phyloP scores from a whole-genome alignment of 1,140 invertebrate genomes.

The Apocrypta bakeri region DNA sequence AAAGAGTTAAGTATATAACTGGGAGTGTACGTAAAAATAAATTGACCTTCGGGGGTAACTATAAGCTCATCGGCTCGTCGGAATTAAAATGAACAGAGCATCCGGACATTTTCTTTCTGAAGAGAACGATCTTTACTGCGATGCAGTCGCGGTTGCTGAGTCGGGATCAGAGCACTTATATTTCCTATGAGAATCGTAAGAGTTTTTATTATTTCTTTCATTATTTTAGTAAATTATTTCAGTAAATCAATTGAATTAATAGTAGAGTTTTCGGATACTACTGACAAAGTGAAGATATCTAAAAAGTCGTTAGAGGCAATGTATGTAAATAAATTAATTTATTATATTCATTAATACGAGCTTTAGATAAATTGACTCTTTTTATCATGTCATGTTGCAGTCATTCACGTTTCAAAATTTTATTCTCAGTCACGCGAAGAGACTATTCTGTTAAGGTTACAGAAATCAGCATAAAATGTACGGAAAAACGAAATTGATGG shows the following conservation, averaged over 20 bases:
- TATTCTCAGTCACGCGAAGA: neutral
- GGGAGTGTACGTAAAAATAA: constrained; percentile 32
- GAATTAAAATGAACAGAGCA: neutral
- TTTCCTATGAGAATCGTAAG: no score
- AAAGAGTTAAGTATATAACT: neutral
- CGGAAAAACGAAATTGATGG: neutral
- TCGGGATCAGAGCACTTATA: no score
- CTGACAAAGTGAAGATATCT: no score
- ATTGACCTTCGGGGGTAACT: constrained; percentile 20
- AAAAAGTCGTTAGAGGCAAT: no score
- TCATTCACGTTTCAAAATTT: neutral
- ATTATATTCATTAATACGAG: no score
- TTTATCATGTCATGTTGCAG: no score
- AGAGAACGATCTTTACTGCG: neutral
- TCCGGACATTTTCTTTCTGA: neutral
- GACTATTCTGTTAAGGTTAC: neutral
- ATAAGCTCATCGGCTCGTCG: neutral
- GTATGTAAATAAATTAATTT: no score
- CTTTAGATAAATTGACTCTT: no score
- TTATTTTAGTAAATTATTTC: no score
- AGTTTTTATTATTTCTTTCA: no score
- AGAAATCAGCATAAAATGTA: neutral
- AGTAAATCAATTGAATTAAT: no score
- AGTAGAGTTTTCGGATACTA: no score
- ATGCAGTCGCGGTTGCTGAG: neutral